Evolutionary conservation across 2,888 invertebrate genomes (phyloP), one percentile per base, ranked within the genome.

Genomic region (Spodoptera exigua): DNA sequence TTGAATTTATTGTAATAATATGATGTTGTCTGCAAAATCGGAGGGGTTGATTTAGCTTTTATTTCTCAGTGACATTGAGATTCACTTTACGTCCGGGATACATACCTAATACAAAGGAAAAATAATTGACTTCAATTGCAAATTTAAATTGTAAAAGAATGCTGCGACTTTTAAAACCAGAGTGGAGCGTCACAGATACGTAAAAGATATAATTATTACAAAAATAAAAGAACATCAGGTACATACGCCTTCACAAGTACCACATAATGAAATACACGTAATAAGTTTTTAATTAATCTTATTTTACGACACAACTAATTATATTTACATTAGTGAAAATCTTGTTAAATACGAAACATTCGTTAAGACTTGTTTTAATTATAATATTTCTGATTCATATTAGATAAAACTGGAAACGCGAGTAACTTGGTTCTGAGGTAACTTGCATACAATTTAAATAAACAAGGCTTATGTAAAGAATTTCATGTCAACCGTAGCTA

Each of bases 361-460:
- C 48, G 60, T 54, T 52, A 35, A 9, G 44, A 39, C 53, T 58
- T 61, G 59, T 62, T 58, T 59, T 58, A 73, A 74, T 76, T 60
- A 66, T 59, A 14, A 61, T 27, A 27, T 27, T 61, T 51, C 49
- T 54, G 58, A 55, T 45, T 43, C 3, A 43, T 18, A 46, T 18
- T 59, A 61, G 74, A 63, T 75, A 70, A 65, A 63, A 76, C 66
- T 66, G 61, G 61, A 60, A 44, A 59, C 37, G 13, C 37, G 2
- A 37, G 37, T 39, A 52, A 44, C 54, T 53, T 17, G 49, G n/a
- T 45, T 63, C 57, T 71, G 61, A 46, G 51, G 46, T 51, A 68
- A 68, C 44, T 68, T 60, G 68, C 55, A 56, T 68, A 73, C 57
- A 57, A 73, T 69, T 72, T 57, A 36, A 73, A 65, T 74, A 59